A percentile compares a stretch with the other conserved stretches of the same genome.
Conservation (phyloP, 2,888 invertebrate species). For the Brenthis daphne region DNA sequence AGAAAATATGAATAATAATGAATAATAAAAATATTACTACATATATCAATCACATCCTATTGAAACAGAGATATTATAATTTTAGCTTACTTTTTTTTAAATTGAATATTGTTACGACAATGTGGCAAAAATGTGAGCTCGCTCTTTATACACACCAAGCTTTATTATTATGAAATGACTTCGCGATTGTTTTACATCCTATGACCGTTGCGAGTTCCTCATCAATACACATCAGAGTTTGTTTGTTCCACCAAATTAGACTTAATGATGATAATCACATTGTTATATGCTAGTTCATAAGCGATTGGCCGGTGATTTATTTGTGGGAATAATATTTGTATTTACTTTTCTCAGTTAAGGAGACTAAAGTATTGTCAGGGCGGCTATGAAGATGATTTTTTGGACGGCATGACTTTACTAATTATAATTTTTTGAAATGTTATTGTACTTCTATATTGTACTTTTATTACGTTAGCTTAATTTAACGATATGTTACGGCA, state of each 20-base stretch:
- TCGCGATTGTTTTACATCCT: constrained; percentile 49
- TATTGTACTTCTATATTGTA: too few relatives aligned
- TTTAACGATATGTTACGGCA: too few relatives aligned
- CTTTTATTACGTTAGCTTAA: too few relatives aligned
- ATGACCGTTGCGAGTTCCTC: constrained; percentile 41
- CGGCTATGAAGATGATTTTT: too few relatives aligned
- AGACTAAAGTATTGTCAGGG: neutral
- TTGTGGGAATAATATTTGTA: constrained; percentile 44
- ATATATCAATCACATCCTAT: too few relatives aligned
- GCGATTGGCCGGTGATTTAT: constrained; percentile 44
- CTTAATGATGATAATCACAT: constrained; percentile 56
- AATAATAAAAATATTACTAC: too few relatives aligned
- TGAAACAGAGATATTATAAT: too few relatives aligned
- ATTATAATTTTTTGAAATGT: too few relatives aligned
- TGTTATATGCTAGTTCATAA: constrained; percentile 47
- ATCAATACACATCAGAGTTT: constrained; percentile 59
- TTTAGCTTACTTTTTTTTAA: too few relatives aligned
- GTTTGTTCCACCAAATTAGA: constrained; percentile 52
- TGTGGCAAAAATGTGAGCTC: neutral
- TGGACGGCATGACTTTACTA: too few relatives aligned
- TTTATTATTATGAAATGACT: constrained; percentile 54
- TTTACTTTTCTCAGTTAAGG: neutral
- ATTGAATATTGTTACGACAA: too few relatives aligned
- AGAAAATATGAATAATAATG: too few relatives aligned
- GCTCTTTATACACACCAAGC: constrained; percentile 44